These are phyloP conservation scores for Gadopsis bispinosus DNA, from an alignment of 2,797 vertebrate species.

Conservation along the genomic window DNA sequence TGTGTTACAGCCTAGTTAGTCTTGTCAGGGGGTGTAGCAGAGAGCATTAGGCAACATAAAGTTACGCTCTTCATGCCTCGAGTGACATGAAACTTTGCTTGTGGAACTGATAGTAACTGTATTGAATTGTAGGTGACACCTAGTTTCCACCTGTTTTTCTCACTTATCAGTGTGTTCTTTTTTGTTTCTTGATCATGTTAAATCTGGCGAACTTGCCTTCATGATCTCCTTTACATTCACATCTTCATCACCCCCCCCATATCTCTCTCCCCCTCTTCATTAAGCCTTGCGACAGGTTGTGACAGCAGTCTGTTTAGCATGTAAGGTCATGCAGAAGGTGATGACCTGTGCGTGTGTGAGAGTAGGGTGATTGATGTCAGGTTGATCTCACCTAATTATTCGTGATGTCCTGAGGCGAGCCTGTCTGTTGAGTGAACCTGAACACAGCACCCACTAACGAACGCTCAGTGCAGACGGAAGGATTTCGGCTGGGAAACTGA, in stretches of 20 bases:
- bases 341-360: conserved; percentile 57
- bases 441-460: conserved; percentile 44
- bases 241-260: conserved; percentile 10
- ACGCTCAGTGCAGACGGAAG: conserved; percentile 12
- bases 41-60: conserved; percentile 3
- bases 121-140: background rate
- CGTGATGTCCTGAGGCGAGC: conserved; percentile 72
- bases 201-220: conserved; percentile 4
- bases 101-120: background rate
- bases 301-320: conserved; percentile 77
- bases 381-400: conserved; percentile 77
- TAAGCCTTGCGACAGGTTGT: conserved; percentile 67
- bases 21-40: conserved; percentile 9
- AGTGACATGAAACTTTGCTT: background rate
- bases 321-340: conserved; percentile 73
- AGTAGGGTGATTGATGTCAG: conserved; percentile 75
- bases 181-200: conserved; percentile 6
- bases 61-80: background rate
- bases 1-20: conserved; percentile 3
- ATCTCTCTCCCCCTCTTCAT: conserved; percentile 33
- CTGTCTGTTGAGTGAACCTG: conserved; percentile 65
- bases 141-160: background rate
- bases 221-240: conserved; percentile 32
- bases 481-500: conserved; percentile 26
- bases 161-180: background rate